Base-by-base conservation (phyloP, 37 sponge, comb jelly and placozoan genomes). In the Chondrosia reniformis region DNA sequence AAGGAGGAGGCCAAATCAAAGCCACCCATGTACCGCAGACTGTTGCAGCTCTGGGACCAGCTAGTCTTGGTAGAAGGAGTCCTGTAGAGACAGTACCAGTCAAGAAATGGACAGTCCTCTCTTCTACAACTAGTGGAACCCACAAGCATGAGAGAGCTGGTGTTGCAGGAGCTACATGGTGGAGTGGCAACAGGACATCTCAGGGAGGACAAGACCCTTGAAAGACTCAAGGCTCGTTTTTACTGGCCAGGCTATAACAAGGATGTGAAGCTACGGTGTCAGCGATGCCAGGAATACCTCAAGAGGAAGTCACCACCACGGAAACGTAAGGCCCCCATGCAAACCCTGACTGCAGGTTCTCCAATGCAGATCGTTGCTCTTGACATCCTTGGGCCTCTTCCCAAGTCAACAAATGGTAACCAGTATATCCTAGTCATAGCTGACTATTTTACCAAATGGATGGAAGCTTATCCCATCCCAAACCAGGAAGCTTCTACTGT, bases 21-120 rank as follows among this genome's bases (percentile, higher is more conserved):
- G 42, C 41, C 40, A 38, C 33, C 22, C 15, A 36, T 7, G 6
- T 9, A 19, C n/a, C 25, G 80, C 39, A 28, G 67, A 33, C 80
- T 79, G 21, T 25, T 65, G 45, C 80, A 65, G 46, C 10, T 66
- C 46, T 79, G 80, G 80, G 80, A 79, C 67, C 80, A 79, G 67
- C 37, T 79, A 24, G 42, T 65, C 19, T 17, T 79, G 31, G 27
- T 32, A 31, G 46, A 79, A n/a, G 67, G 46, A 22, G 28, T 79
- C 45, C 67, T 79, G 31, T 79, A 38, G 25, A 37, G 69, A 41
- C 45, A 40, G 67, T 65, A 24, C 43, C 34, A 63, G 22, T 8
- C 33, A 9, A 7, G n/a, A 27, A n/a, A 58, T 77, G 42, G 25
- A 10, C 22, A 28, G 1, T 31, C 44, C 9, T 33, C 30, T 33